These are phyloP conservation scores for Harpagifer antarcticus DNA, from an alignment of 2,797 vertebrate genomes.

Conservation along the genomic window DNA sequence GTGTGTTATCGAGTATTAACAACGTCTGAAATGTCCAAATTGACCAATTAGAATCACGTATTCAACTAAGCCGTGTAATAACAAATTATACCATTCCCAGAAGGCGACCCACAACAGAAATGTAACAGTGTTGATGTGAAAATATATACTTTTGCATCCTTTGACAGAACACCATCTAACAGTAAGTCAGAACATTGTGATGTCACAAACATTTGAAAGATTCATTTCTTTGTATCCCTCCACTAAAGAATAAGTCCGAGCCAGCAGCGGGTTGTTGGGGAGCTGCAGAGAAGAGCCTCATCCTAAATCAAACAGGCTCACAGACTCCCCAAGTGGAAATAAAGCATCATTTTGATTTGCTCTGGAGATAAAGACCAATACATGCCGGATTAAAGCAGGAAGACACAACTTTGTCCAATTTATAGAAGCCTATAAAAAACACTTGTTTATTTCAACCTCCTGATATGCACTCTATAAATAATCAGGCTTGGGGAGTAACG, in stretches of 20 bases:
- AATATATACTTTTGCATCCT: not conserved
- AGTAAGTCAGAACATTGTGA: not conserved
- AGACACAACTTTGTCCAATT: constrained; percentile 44
- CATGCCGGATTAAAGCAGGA: constrained; percentile 64
- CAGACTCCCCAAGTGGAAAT: constrained; percentile 37
- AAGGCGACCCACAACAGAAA: not conserved
- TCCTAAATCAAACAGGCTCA: constrained; percentile 74
- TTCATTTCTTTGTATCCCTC: constrained; percentile 11
- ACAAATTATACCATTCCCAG: not conserved
- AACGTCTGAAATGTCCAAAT: too few species aligned
- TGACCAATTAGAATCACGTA: too few species aligned
- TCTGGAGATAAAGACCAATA: constrained; percentile 46
- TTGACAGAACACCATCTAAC: not conserved
- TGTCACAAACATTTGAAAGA: not conserved
- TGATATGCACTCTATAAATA: constrained; percentile 54
- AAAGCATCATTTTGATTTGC: constrained; percentile 55
- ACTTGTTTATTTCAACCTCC: constrained; percentile 20
- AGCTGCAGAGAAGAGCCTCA: constrained; percentile 49
- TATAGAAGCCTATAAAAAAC: constrained; percentile 56
- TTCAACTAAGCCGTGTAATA: too few species aligned
- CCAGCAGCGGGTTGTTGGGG: constrained; percentile 15
- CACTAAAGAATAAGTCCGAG: not conserved
- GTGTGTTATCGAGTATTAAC: too few species aligned
- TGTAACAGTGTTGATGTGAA: not conserved
- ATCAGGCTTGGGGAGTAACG: not conserved